Evolutionary conservation across 1,140 invertebrate genomes (phyloP).

Genomic region (Drosophila sulfurigaster): DNA sequence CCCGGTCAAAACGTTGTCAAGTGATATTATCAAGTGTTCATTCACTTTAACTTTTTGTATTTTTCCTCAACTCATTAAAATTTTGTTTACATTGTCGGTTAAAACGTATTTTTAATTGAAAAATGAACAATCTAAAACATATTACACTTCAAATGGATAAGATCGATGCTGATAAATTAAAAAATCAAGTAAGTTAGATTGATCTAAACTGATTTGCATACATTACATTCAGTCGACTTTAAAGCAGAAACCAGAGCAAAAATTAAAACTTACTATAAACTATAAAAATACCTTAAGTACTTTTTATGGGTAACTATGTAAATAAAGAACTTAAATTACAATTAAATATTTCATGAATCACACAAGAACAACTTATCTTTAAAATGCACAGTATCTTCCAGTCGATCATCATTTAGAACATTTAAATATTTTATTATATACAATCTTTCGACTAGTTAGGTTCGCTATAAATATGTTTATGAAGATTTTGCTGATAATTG

Average conservation of each 20-base stretch:
- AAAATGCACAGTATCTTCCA: not conserved
- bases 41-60: constrained; percentile 12
- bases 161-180: constrained; percentile 22
- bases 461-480: constrained; percentile 9
- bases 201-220: constrained; percentile 6
- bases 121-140: constrained; percentile 64
- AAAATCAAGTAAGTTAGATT: constrained; percentile 56
- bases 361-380: not conserved
- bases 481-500: constrained; percentile 39
- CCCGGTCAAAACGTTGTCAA: not conserved
- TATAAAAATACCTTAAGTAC: not conserved
- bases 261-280: not conserved
- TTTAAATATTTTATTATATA: constrained; percentile 20
- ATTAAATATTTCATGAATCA: not conserved
- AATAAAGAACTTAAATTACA: not conserved
- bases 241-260: no score
- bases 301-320: no score
- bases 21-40: constrained; percentile 33
- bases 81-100: constrained; percentile 34
- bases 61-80: constrained; percentile 19
- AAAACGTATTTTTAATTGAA: constrained; percentile 35
- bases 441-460: not conserved
- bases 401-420: not conserved
- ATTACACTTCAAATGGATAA: constrained; percentile 64
- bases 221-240: not conserved